phyloP scores from a whole-genome alignment of 2,113 vertebrate genomes.

The Marcusenius ussheri region DNA sequence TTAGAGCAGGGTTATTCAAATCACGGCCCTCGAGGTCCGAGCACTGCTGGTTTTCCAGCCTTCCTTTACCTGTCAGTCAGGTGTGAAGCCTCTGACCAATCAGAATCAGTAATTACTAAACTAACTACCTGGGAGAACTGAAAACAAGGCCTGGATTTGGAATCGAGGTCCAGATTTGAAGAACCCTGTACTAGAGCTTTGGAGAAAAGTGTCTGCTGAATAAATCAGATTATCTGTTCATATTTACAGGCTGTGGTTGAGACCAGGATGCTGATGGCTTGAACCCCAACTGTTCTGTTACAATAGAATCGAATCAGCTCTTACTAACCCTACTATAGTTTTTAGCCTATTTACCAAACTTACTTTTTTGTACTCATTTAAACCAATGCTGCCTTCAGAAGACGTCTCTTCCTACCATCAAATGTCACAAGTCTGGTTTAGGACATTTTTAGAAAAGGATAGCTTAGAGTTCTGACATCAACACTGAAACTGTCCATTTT shows the following conservation, averaged over 20 bases:
- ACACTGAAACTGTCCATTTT: not conserved
- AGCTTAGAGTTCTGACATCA: not conserved
- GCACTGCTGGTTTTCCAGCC: too few relatives aligned
- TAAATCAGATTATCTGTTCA: not conserved
- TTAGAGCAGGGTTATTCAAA: too few relatives aligned
- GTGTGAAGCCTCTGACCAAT: too few relatives aligned
- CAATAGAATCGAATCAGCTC: not conserved
- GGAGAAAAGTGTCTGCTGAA: not conserved
- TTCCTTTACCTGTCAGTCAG: too few relatives aligned
- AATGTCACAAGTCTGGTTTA: not conserved
- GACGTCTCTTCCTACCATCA: not conserved
- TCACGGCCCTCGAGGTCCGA: too few relatives aligned
- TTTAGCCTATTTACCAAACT: not conserved
- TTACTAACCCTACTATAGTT: not conserved
- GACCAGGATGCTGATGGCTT: not conserved
- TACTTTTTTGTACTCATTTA: not conserved
- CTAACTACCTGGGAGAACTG: too few relatives aligned
- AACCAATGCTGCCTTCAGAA: not conserved
- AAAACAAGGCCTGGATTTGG: too few relatives aligned
- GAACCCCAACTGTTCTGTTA: not conserved
- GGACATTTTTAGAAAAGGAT: not conserved
- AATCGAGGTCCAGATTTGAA: too few relatives aligned
- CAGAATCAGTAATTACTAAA: too few relatives aligned
- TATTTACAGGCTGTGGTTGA: not conserved
- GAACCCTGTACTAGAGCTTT: not conserved